A percentile compares a stretch with the other conserved stretches of the same genome.
These are phyloP conservation scores for Bursaphelenchus okinawaensis DNA, from an alignment of 2,888 invertebrate species.

Conservation along the genomic window DNA sequence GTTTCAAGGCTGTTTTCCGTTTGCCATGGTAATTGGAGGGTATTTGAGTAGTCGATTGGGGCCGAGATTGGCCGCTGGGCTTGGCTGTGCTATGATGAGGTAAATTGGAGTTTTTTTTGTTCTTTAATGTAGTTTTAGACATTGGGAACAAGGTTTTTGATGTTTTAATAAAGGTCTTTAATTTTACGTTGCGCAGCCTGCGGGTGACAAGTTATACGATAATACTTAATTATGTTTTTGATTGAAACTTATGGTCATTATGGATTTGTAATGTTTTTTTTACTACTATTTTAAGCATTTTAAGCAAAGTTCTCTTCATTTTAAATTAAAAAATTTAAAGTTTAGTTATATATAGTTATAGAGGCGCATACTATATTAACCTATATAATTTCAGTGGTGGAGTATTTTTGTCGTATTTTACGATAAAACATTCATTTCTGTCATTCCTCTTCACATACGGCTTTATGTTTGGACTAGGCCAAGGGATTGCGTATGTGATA, in stretches of 20 bases:
- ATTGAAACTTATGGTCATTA: too few relatives aligned
- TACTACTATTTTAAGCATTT: too few relatives aligned
- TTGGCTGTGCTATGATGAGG: constrained; percentile 51
- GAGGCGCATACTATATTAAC: too few relatives aligned
- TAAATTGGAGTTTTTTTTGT: constrained; percentile 30
- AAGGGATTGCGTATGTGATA: constrained; percentile 56
- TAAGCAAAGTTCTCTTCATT: constrained; percentile 7
- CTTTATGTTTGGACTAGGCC: constrained; percentile 52
- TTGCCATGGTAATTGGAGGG: constrained; percentile 57
- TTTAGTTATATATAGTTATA: too few relatives aligned
- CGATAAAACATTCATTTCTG: constrained; percentile 45
- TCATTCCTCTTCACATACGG: constrained; percentile 51
- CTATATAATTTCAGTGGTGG: constrained; percentile 35
- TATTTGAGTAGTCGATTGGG: constrained; percentile 36
- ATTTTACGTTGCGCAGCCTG: too few relatives aligned
- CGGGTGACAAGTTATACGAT: too few relatives aligned
- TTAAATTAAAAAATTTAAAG: neutral
- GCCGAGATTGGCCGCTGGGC: constrained; percentile 43
- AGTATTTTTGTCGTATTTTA: constrained; percentile 45
- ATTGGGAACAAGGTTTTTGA: neutral
- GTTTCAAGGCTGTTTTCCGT: constrained; percentile 56
- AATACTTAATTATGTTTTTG: too few relatives aligned
- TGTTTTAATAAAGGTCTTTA: too few relatives aligned
- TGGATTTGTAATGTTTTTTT: too few relatives aligned
- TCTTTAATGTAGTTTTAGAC: neutral